phyloP scores from a whole-genome alignment of 1,140 invertebrate genomes.

The Sycobia sp. region DNA sequence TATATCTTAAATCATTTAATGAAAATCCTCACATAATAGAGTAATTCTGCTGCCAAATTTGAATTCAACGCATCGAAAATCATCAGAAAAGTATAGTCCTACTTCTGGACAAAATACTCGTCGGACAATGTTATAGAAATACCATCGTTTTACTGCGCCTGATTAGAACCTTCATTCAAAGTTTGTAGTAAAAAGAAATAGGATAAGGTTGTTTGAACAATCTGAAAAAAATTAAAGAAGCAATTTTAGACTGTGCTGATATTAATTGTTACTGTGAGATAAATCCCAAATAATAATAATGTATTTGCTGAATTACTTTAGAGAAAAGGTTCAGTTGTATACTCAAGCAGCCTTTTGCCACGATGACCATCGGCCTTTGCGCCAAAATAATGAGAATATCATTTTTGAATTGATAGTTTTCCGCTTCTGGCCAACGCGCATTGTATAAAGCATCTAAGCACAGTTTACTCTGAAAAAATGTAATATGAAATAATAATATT shows the following conservation, averaged over 20 bases:
- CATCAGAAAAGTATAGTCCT: too few relatives aligned
- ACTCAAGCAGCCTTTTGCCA: conserved; percentile 35
- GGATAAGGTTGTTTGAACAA: conserved; percentile 38
- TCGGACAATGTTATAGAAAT: too few relatives aligned
- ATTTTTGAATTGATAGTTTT: conserved; percentile 18
- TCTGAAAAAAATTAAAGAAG: conserved; percentile 28
- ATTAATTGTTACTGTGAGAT: neutral
- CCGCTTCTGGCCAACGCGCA: conserved; percentile 29
- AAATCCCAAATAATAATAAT: conserved; percentile 1
- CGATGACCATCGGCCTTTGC: conserved; percentile 38
- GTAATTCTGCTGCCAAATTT: too few relatives aligned
- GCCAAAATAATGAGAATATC: conserved; percentile 37
- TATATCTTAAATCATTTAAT: too few relatives aligned
- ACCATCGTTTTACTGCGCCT: too few relatives aligned
- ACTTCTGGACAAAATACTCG: too few relatives aligned
- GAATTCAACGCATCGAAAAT: too few relatives aligned
- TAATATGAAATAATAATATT: neutral
- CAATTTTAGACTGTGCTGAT: neutral
- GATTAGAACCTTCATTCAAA: too few relatives aligned
- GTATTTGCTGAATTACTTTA: conserved; percentile 37
- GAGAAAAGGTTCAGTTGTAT: conserved; percentile 41
- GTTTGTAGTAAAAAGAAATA: conserved; percentile 39
- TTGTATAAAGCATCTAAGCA: conserved; percentile 7
- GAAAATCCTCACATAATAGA: too few relatives aligned
- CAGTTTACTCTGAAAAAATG: conserved; percentile 10